Conservation (phyloP, 2,888 invertebrate genomes). For the Elegia similella region DNA sequence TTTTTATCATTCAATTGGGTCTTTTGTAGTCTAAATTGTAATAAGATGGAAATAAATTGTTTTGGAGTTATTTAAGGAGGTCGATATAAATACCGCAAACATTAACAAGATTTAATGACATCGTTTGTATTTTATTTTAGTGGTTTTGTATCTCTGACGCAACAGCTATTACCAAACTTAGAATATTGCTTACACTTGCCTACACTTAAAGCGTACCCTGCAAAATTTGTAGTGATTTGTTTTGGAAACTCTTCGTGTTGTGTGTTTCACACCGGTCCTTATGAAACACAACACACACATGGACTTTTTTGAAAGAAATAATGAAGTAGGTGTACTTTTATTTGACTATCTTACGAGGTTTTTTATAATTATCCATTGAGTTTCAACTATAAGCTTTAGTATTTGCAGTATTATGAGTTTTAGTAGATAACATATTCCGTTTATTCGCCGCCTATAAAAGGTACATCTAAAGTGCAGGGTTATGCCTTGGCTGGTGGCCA, state of each 20-base stretch:
- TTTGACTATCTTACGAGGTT: too few relatives aligned
- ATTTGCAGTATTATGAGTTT: too few relatives aligned
- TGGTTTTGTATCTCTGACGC: not conserved
- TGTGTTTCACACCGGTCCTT: too few relatives aligned
- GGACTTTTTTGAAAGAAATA: too few relatives aligned
- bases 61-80: not conserved
- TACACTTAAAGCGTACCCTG: too few relatives aligned
- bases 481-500: constrained; percentile 1
- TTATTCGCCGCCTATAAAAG: not conserved
- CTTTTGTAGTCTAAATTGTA: not conserved
- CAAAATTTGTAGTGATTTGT: too few relatives aligned
- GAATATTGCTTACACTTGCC: too few relatives aligned
- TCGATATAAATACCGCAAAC: not conserved
- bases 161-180: not conserved
- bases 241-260: too few relatives aligned
- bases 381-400: too few relatives aligned
- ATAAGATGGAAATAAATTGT: not conserved
- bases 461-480: not conserved
- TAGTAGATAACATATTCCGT: too few relatives aligned
- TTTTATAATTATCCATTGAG: not conserved
- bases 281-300: too few relatives aligned
- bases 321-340: too few relatives aligned
- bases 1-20: constrained; percentile 21
- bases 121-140: not conserved
- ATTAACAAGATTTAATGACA: not conserved